Evolutionary conservation across 2,888 invertebrate species (phyloP), one percentile per base, ranked within the genome.

Genomic region (Mesopsocus fuscifrons): DNA sequence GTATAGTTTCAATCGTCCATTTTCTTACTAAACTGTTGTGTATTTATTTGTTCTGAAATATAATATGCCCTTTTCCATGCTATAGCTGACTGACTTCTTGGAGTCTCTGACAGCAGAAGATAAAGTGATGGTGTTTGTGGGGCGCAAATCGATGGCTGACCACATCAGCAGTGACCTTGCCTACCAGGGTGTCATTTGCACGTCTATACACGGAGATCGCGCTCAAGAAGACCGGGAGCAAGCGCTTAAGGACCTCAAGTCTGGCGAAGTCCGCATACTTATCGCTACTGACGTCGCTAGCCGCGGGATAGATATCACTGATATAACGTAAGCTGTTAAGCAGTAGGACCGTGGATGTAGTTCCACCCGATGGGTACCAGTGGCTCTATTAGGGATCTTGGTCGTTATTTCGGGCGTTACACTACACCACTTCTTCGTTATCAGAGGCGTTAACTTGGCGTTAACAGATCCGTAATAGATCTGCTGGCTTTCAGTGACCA

Each of bases 231-330:
- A 83, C 52, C 67, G 83, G 30, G 83, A 83, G 54, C 77, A 77
- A 55, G 91, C 94, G 4, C 65, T 95, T 5, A 72, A 72, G 17
- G 89, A 91, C 52, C 77, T 95, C 53, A 75, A 79, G 48, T 68
- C 69, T 44, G 89, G 91, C 0, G 64, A 67, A 2, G 83, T 85
- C 0, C 72, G 72, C 47, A 82, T 95, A 50, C 66, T 95, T 18
- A 74, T 95, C 42, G 94, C 94, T 1, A 95, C 95, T 1, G 95
- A 95, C 66, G 84, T 95, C 1, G 94, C 92, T 2, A 88, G 91
- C 3, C 70, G 95, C 49, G 95, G 95, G 2, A 72, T 95, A 42
- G 95, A 95, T 57, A 89, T 89, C 42, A 77, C 80, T 53, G 84
- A 88, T 55, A 68, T 88, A 8, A 82, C 85, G 63, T 82, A 59